Evolutionary conservation across 2,888 invertebrate genomes (phyloP).

Genomic region (Lepidonotus clava): DNA sequence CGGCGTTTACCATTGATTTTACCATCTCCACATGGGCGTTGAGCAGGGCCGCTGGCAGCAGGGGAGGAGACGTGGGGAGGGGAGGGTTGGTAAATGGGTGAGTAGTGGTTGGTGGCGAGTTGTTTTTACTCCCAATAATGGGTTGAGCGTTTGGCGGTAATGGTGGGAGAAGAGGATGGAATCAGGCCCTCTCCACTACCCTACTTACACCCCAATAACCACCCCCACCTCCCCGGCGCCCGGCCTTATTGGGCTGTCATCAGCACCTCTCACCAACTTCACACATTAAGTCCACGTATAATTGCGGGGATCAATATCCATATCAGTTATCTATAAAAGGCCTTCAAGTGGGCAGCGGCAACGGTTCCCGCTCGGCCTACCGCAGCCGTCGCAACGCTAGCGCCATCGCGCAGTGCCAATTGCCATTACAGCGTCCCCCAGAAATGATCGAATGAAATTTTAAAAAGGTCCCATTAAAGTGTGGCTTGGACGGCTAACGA

Average conservation of each 20-base stretch:
- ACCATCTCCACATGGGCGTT: no score
- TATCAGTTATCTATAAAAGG: neutral
- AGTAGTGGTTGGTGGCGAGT: no score
- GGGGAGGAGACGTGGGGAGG: no score
- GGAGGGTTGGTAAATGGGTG: no score
- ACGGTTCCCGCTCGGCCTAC: neutral
- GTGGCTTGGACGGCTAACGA: neutral
- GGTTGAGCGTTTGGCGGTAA: no score
- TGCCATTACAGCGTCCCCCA: neutral
- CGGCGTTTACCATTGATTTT: neutral
- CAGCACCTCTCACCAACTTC: neutral
- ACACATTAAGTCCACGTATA: neutral
- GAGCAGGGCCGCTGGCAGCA: no score
- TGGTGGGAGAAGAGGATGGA: no score
- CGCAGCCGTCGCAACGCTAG: no score
- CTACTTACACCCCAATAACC: neutral
- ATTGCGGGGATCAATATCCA: neutral
- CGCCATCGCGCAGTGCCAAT: neutral
- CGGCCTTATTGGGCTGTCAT: neutral
- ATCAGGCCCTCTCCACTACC: neutral
- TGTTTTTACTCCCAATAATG: no score
- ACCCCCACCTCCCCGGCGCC: neutral
- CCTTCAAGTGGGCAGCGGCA: neutral
- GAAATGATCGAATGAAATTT: slow-evolving; percentile 5
- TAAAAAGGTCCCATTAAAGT: neutral